These are phyloP conservation scores for Pocota personata DNA, from an alignment of 2,888 invertebrate species.

Conservation along the genomic window DNA sequence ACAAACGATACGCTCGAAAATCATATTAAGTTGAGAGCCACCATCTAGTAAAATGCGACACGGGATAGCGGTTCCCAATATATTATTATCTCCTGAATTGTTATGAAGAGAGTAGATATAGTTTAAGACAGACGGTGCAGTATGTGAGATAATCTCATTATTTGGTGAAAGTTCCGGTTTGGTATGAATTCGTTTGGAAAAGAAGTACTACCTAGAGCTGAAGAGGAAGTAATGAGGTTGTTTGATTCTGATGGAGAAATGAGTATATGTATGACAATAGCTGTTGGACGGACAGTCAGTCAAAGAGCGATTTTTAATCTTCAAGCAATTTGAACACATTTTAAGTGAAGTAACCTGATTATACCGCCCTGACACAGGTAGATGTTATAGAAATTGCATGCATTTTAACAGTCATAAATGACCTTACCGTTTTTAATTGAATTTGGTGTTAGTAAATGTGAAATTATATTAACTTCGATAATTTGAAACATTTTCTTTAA, in stretches of 20 bases:
- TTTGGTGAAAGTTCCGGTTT: not conserved
- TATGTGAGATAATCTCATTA: not conserved
- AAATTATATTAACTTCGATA: slow-evolving; percentile 51
- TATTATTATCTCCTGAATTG: slow-evolving; percentile 15
- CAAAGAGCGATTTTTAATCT: too few species aligned
- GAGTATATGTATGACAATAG: slow-evolving; percentile 35
- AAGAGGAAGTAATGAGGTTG: not conserved
- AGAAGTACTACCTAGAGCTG: not conserved
- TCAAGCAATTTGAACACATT: too few species aligned
- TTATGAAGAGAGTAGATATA: slow-evolving; percentile 14
- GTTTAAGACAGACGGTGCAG: not conserved
- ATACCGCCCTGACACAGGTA: too few species aligned
- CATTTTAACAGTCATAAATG: too few species aligned
- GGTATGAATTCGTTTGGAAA: not conserved
- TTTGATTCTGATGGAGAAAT: slow-evolving; percentile 29
- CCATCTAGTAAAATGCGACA: slow-evolving; percentile 6
- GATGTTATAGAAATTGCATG: too few species aligned
- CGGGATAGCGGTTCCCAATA: slow-evolving; percentile 20
- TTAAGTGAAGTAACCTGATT: too few species aligned
- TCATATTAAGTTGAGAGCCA: slow-evolving; percentile 45
- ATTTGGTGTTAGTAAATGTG: too few species aligned
- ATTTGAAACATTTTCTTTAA: slow-evolving; percentile 56
- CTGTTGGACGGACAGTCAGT: slow-evolving; percentile 8
- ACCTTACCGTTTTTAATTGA: too few species aligned
- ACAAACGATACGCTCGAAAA: slow-evolving; percentile 24